phyloP scores from a whole-genome alignment of 2,113 vertebrate genomes.

The Ochotona princeps region DNA sequence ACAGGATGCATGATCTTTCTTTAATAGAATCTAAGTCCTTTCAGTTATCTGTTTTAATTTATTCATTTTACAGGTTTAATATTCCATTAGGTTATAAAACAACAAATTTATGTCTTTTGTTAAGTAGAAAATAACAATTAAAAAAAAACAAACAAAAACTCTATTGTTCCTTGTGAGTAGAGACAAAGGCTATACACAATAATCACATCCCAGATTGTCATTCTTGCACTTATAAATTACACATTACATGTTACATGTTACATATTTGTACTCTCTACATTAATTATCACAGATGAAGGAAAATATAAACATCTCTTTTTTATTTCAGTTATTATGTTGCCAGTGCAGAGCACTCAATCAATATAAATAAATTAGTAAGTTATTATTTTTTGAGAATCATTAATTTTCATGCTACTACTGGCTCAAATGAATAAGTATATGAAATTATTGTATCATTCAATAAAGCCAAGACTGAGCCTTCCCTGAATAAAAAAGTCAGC shows the following conservation, averaged over 20 bases:
- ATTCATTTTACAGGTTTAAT: no score
- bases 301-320: background rate
- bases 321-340: background rate
- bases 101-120: no score
- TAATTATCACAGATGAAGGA: no score
- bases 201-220: no score
- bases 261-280: no score
- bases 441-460: slow-evolving; percentile 25
- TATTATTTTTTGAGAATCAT: slow-evolving; percentile 3
- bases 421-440: slow-evolving; percentile 49
- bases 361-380: slow-evolving; percentile 35
- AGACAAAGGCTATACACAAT: background rate
- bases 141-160: no score
- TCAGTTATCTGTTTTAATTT: no score
- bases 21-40: background rate
- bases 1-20: background rate
- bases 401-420: slow-evolving; percentile 24
- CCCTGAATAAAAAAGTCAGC: slow-evolving; percentile 18
- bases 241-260: no score
- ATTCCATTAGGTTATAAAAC: no score
- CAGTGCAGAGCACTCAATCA: background rate
- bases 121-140: no score
- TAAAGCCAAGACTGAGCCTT: background rate
- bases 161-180: background rate
- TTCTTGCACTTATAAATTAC: no score